A percentile compares a stretch with the other conserved stretches of the same genome.
These are phyloP conservation scores for Clarias gariepinus DNA, from an alignment of 2,113 vertebrate species.

Conservation along the genomic window DNA sequence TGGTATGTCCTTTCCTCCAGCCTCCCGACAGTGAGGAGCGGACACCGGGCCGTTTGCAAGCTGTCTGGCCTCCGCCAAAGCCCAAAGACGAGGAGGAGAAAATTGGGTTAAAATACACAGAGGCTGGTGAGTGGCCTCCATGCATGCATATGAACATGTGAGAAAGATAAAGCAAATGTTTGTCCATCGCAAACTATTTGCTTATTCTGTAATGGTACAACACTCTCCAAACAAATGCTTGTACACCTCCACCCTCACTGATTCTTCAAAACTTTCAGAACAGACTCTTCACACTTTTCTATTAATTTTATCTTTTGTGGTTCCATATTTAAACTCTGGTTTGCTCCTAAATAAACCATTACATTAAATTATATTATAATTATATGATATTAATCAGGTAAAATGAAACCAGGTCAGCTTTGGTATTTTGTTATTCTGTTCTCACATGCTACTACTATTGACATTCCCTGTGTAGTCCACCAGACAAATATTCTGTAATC, in stretches of 20 bases:
- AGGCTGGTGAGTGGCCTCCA: conserved; percentile 82
- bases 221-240: conserved; percentile 42
- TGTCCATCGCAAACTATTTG: conserved; percentile 41
- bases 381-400: background rate
- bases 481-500: conserved; percentile 27
- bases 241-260: conserved; percentile 40
- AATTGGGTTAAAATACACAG: conserved; percentile 94
- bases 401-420: background rate
- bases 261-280: conserved; percentile 14
- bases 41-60: conserved; percentile 89
- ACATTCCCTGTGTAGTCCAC: background rate
- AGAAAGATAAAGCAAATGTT: conserved; percentile 28
- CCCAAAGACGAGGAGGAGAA: conserved; percentile 84
- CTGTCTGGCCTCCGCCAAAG: conserved; percentile 91
- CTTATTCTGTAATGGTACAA: conserved; percentile 25
- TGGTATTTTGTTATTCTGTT: background rate
- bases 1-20: conserved; percentile 57
- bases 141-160: background rate
- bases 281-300: conserved; percentile 13
- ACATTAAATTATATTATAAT: background rate
- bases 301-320: background rate
- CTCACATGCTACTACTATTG: conserved; percentile 13
- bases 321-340: background rate
- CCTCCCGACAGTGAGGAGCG: conserved; percentile 82
- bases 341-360: background rate